Evolutionary conservation across 2,113 vertebrate genomes (phyloP).

Genomic region (Oxygymnocypris stewartii): DNA sequence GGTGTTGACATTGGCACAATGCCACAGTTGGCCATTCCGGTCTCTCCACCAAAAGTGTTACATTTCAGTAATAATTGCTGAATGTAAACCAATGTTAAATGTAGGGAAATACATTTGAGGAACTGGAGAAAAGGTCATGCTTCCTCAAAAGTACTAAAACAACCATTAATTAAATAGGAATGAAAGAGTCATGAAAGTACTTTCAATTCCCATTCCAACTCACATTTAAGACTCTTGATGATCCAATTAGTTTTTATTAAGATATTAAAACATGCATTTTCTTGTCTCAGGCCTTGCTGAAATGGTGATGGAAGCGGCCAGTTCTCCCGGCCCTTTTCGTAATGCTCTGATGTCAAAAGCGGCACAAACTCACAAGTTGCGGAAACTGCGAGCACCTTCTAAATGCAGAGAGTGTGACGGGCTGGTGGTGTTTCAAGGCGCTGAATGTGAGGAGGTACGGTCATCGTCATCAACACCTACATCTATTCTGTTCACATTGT

Average conservation of each 20-base stretch:
- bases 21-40: constrained; percentile 58
- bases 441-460: constrained; percentile 95
- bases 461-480: neutral
- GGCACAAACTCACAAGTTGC: constrained; percentile 90
- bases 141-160: neutral
- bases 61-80: constrained; percentile 45
- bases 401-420: constrained; percentile 97
- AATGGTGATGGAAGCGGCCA: constrained; percentile 83
- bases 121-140: neutral
- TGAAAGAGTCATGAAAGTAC: neutral
- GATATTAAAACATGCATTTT: neutral
- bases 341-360: constrained; percentile 95
- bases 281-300: constrained; percentile 82
- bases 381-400: constrained; percentile 90
- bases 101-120: constrained; percentile 29
- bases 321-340: constrained; percentile 89
- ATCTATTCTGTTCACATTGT: neutral
- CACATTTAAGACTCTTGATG: constrained; percentile 2
- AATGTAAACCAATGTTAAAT: constrained; percentile 13
- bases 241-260: neutral
- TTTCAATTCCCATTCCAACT: neutral
- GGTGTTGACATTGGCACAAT: constrained; percentile 59
- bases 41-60: constrained; percentile 46
- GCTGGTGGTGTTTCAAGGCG: constrained; percentile 93
- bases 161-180: neutral